Percentiles rank a stretch among this genome's conserved stretches.
phyloP scores from a whole-genome alignment of 2,888 invertebrate species.

The Lamproptera curius region DNA sequence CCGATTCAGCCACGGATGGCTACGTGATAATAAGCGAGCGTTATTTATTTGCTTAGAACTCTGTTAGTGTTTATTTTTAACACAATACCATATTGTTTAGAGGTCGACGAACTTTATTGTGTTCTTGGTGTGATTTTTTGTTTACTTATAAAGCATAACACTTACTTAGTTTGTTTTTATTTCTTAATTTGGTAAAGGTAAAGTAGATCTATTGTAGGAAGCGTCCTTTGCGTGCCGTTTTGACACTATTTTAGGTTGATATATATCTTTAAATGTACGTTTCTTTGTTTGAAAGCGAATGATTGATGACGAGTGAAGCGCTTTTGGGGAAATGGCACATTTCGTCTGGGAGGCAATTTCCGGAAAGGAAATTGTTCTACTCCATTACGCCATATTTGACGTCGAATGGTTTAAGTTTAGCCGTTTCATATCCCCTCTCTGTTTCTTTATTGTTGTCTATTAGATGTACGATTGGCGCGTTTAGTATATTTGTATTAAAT shows the following conservation, averaged over 20 bases:
- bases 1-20: constrained; percentile 39
- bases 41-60: constrained; percentile 17
- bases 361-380: constrained; percentile 66
- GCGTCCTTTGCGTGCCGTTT: too few species aligned
- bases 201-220: too few species aligned
- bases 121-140: constrained; percentile 2
- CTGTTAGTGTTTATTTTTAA: constrained; percentile 1
- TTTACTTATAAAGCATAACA: too few species aligned
- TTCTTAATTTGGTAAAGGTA: too few species aligned
- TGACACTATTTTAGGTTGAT: too few species aligned
- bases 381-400: constrained; percentile 35
- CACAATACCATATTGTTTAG: constrained; percentile 16
- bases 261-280: too few species aligned
- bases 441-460: constrained; percentile 4
- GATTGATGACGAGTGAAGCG: constrained; percentile 51
- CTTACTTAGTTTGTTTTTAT: too few species aligned
- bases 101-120: constrained; percentile 16
- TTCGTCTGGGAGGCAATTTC: constrained; percentile 61
- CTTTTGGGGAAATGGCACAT: constrained; percentile 55
- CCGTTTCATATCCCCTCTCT: constrained; percentile 11
- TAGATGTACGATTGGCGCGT: too few species aligned
- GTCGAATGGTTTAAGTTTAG: constrained; percentile 25
- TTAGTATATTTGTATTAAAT: too few species aligned
- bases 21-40: constrained; percentile 8
- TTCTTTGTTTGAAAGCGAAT: constrained; percentile 24